Percentiles rank a stretch among this genome's conserved stretches.
These are phyloP conservation scores for Aradophagus sp. DNA, from an alignment of 1,140 invertebrate species.

Conservation along the genomic window DNA sequence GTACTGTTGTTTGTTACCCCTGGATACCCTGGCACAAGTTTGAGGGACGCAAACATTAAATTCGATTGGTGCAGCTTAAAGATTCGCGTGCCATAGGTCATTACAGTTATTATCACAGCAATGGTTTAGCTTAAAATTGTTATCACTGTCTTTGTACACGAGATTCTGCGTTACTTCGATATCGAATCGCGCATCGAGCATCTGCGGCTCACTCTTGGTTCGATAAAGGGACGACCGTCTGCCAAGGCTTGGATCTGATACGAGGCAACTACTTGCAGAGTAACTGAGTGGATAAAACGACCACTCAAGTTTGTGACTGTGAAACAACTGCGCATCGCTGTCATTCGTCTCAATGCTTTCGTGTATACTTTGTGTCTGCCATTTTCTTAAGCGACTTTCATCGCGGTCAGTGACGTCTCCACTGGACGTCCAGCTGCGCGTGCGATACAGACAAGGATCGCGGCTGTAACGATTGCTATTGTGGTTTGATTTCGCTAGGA, in stretches of 20 bases:
- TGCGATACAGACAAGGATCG: conserved; percentile 47
- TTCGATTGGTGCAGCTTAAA: conserved; percentile 12
- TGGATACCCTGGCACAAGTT: background rate
- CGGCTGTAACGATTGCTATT: conserved; percentile 14
- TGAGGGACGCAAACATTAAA: no score
- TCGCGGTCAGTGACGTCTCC: conserved; percentile 33
- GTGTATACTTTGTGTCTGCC: conserved; percentile 57
- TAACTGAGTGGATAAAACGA: conserved; percentile 53
- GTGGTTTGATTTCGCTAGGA: conserved; percentile 37
- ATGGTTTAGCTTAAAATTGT: conserved; percentile 47
- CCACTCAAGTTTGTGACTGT: conserved; percentile 42
- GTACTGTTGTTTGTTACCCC: no score
- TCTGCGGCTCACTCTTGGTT: conserved; percentile 67
- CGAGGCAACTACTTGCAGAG: conserved; percentile 57
- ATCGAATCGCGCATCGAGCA: conserved; percentile 63
- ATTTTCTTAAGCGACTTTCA: conserved; percentile 63
- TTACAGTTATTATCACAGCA: conserved; percentile 59
- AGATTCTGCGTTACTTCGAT: conserved; percentile 69
- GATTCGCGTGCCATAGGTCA: conserved; percentile 43
- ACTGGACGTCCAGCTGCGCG: conserved; percentile 58
- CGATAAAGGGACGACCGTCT: conserved; percentile 61
- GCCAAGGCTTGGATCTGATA: conserved; percentile 54
- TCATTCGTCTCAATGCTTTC: conserved; percentile 28
- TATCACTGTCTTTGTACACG: conserved; percentile 64
- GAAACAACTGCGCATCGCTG: conserved; percentile 48